Conservation (phyloP, 2,888 invertebrate genomes). For the Hydropsyche betteni region DNA sequence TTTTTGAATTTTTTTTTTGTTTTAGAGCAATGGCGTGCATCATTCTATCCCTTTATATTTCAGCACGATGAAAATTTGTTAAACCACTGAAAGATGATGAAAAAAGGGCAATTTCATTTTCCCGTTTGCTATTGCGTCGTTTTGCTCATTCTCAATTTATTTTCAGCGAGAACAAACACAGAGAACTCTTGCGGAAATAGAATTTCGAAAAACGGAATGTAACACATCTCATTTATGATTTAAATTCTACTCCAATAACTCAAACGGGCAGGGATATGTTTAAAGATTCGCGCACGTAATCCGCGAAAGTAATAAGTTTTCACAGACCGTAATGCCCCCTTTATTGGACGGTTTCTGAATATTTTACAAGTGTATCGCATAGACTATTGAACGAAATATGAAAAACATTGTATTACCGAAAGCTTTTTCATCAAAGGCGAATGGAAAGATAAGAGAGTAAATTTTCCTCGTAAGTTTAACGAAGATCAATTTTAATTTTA, state of each 20-base stretch:
- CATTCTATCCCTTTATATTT: slow-evolving; percentile 1
- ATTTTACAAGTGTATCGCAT: no score
- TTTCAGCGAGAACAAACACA: not conserved
- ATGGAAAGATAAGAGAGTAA: not conserved
- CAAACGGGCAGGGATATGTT: not conserved
- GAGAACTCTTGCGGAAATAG: slow-evolving; percentile 30
- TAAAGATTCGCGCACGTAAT: no score
- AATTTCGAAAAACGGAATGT: slow-evolving; percentile 41
- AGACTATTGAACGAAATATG: no score
- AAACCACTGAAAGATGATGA: not conserved
- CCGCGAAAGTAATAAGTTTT: no score
- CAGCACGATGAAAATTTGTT: slow-evolving; percentile 18
- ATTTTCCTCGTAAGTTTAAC: slow-evolving; percentile 6
- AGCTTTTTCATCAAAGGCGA: no score
- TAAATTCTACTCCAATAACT: no score
- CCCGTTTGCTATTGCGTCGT: not conserved
- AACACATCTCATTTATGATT: slow-evolving; percentile 18
- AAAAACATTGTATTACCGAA: no score
- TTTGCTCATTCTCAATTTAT: slow-evolving; percentile 24
- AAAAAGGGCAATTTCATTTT: slow-evolving; percentile 21
- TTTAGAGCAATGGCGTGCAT: slow-evolving; percentile 17
- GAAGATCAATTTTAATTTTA: slow-evolving; percentile 24
- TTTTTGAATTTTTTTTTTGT: no score
- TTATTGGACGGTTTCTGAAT: no score
- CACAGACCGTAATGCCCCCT: no score